Evolutionary conservation across 2,888 invertebrate species (phyloP), one percentile per base, ranked within the genome.

Genomic region (Callyntrura sp.): DNA sequence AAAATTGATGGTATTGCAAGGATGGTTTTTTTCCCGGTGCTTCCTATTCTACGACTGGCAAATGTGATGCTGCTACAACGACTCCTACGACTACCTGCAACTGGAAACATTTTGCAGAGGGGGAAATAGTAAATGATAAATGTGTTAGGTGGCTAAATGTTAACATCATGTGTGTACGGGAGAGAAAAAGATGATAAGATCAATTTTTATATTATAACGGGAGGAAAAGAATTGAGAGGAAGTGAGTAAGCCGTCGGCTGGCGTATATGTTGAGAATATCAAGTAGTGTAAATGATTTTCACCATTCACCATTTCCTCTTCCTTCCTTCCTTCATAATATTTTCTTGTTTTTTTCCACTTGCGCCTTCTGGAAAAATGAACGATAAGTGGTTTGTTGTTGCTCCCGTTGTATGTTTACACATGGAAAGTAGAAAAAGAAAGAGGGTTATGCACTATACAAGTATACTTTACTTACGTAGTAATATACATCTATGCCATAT

Each of bases 231-330:
- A 87, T 68, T 43, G 81, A 45, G 70, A 60, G 86, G 55, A 83
- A 68, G 83, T 48, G 70, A 82, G 88, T 79, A 83, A 76, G 60
- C 45, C 62, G 60, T 45, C 45, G 82, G 82, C 82, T 82, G 9
- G 62, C 1, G 82, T 23, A 17, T 62, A 62, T 57, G 82, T 43
- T 65, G 65, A 57, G 88, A 89, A 89, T 89, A 84, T 78, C 83
- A 89, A 89, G 88, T 89, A 79, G 88, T 6, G 65, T 65, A 88
- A 88, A 88, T 78, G 79, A 89, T 89, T 82, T 79, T 88, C 83
- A 83, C n/a, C n/a, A n/a, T n/a, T n/a, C n/a, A n/a, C 76, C 76
- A 51, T 82, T 62, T 78, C 78, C 65, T 55, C 62, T 73, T 68
- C 70, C 73, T 68, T 62, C 62, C 55, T 86, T 78, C 68, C 62